Base-by-base conservation (phyloP, 2,888 invertebrate species). In the Petrolisthes manimaculis region DNA sequence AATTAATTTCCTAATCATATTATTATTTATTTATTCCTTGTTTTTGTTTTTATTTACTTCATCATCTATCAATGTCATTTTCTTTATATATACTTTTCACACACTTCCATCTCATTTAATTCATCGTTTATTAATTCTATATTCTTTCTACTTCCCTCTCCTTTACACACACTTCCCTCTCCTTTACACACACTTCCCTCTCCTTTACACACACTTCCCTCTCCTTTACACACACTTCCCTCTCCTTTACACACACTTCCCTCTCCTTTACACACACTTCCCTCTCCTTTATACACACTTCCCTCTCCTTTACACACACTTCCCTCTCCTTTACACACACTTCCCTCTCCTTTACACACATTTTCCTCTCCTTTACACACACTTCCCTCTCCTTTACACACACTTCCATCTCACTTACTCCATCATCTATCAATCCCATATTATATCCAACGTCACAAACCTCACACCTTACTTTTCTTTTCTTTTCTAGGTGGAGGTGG, bases 401-500 rank as follows among this genome's bases (percentile, higher is more conserved):
- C 61, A 9, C 61, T 18, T 61, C 3, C 18, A 1, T 12, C 61
- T 18, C 61, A 61, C 61, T 61, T 61, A 61, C 61, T 61, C 3
- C 61, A 18, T 61, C 61, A 3, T 61, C 61, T 18, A 37, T 37
- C 37, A 37, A 37, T 37, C 61, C 9, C 61, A 61, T 61, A 61
- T 14, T 18, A 9, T 18, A 14, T 18, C 1, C 53, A 55, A 9
- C 55, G 53, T 5, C n/a, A 5, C 21, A 55, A 21, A 79, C 9
- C 21, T 37, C 37, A n/a, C 21, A 82, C 18, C 75, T 24, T 82
- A 6, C 24, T 51, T 54, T 61, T 69, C 81, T 24, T 37, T 37
- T 56, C 88, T 84, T 84, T 84, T 84, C 54, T 81, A 88, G 79
- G 88, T 69, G 12, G 88, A 88, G 71, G 81, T 84, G 81, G 78